These are phyloP conservation scores for Poicephalus gulielmi DNA, from an alignment of 2,113 vertebrate species.

Conservation along the genomic window DNA sequence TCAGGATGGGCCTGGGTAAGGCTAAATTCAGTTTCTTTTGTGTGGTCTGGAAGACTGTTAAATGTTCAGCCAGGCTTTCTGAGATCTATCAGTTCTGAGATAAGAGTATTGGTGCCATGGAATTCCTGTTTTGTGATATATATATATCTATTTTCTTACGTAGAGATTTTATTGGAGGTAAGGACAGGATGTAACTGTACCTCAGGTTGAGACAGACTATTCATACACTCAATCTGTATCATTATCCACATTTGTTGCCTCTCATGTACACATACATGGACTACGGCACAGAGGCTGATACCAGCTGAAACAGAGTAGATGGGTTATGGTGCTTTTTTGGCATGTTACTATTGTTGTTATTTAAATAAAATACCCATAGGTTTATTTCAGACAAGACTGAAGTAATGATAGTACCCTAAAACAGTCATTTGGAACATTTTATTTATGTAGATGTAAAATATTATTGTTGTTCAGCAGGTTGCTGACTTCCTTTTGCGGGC, in stretches of 20 bases:
- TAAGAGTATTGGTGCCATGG: neutral
- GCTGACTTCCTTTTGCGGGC: conserved; percentile 26
- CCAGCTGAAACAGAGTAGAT: neutral
- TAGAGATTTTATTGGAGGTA: neutral
- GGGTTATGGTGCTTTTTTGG: neutral
- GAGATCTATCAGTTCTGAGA: neutral
- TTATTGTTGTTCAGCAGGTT: neutral
- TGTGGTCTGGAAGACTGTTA: neutral
- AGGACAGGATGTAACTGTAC: neutral
- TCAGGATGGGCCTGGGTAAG: neutral
- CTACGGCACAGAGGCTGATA: neutral
- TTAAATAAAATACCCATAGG: neutral
- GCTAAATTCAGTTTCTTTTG: neutral
- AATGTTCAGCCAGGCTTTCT: neutral
- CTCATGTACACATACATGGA: neutral
- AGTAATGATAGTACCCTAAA: neutral
- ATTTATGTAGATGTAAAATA: conserved; percentile 13
- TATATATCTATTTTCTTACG: neutral
- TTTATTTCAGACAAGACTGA: neutral
- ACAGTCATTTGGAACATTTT: neutral
- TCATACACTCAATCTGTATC: neutral
- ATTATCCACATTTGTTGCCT: neutral
- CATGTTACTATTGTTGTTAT: neutral
- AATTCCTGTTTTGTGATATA: neutral
- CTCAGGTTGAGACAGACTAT: neutral